Conservation (phyloP, 1,140 invertebrate species). For the Pseudobourletiella spinata region DNA sequence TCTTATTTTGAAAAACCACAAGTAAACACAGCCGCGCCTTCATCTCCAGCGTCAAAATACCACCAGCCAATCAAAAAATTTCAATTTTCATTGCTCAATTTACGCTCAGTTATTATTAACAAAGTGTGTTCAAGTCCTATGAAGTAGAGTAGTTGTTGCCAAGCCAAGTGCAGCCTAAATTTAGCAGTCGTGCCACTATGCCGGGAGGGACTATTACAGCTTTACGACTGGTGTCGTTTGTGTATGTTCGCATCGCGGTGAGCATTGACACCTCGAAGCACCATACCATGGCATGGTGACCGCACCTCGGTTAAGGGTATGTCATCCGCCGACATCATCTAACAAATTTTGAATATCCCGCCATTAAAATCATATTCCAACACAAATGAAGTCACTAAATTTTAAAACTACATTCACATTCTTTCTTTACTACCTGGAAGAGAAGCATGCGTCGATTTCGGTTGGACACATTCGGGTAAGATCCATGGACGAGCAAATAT, state of each 20-base stretch:
- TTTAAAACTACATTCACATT: background rate
- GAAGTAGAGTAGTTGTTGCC: no score
- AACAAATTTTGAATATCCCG: background rate
- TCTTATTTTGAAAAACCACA: no score
- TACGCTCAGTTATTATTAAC: no score
- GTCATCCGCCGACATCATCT: constrained; percentile 47
- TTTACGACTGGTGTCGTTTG: constrained; percentile 39
- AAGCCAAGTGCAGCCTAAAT: no score
- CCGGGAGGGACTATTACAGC: no score
- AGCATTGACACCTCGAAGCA: constrained; percentile 46
- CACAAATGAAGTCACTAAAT: background rate
- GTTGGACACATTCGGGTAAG: constrained; percentile 48
- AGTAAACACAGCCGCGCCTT: no score
- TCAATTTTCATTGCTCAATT: background rate
- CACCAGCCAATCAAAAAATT: no score
- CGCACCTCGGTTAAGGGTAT: constrained; percentile 44
- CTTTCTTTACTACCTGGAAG: constrained; percentile 42
- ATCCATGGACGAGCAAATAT: constrained; percentile 53
- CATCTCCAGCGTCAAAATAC: no score
- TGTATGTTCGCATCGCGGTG: constrained; percentile 41
- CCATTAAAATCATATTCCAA: background rate
- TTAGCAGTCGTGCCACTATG: no score
- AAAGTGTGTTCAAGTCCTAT: no score
- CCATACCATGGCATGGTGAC: constrained; percentile 46
- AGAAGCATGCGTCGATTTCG: constrained; percentile 50